phyloP scores from a whole-genome alignment of 2,113 vertebrate genomes.

The Oxygymnocypris stewartii region DNA sequence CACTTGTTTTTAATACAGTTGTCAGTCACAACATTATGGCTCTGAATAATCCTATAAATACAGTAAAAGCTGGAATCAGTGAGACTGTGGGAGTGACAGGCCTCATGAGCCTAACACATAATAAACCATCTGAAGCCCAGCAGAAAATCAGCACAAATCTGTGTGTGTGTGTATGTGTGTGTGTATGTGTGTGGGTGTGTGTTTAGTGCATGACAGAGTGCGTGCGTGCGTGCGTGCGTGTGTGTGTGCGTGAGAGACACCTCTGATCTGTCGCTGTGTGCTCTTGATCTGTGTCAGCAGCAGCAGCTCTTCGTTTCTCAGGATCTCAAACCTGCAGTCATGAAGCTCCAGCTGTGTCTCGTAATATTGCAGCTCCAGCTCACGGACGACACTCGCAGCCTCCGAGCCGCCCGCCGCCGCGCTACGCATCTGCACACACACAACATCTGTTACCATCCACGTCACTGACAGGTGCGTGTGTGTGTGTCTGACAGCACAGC shows the following conservation, averaged over 20 bases:
- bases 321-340: slow-evolving; percentile 87
- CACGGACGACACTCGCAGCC: slow-evolving; percentile 72
- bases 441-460: neutral
- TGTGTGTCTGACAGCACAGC: neutral
- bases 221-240: neutral
- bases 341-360: slow-evolving; percentile 90
- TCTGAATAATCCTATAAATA: neutral
- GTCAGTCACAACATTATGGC: neutral
- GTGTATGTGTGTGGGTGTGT: neutral
- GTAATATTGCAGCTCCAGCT: slow-evolving; percentile 90
- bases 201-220: neutral
- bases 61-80: neutral
- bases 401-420: slow-evolving; percentile 65
- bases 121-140: neutral
- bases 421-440: slow-evolving; percentile 75
- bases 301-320: slow-evolving; percentile 91
- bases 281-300: slow-evolving; percentile 84
- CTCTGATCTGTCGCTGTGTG: slow-evolving; percentile 86
- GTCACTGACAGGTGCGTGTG: neutral
- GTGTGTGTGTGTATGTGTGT: neutral
- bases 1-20: neutral
- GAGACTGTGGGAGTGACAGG: neutral
- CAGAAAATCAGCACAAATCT: neutral
- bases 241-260: slow-evolving; percentile 64
- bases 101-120: neutral